Evolutionary conservation across 64 coral and sea anemone species (phyloP), one percentile per base, ranked within the genome.

Genomic region (Stylophora pistillata): DNA sequence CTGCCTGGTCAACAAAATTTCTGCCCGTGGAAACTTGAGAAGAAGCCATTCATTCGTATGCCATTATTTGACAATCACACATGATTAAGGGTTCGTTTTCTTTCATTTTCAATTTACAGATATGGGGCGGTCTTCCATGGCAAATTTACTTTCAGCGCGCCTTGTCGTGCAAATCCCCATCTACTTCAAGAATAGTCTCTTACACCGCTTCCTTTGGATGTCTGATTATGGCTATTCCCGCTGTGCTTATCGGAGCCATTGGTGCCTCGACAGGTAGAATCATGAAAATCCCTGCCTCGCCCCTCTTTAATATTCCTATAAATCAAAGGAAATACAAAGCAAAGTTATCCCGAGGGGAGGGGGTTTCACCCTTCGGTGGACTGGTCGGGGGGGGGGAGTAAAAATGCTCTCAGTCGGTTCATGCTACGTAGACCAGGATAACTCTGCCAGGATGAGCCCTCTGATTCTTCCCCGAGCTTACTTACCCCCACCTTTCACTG

Each of bases 71-170:
- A 47, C 7, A 47, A 73, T 7, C 31, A 52, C 2, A 53, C 1
- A 27, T 5, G 23, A 77, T 20, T 52, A 20, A 77, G 3, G 15
- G 34, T 9, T 10, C 16, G 1, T 85, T 57, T 12, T 18, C 53
- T 88, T 54, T 13, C 14, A 47, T 47, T 47, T 47, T 3, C 37
- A 47, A 47, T 88, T 0, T 53, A 7, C 71, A 94, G 92, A 94
- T 86, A 5, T 94, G 85, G 53, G 92, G 92, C 56, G 87, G 92
- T 23, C 18, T 94, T 75, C 92, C 92, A 58, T 94, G 92, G 92
- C 92, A 94, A 86, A 81, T 89, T 4, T 94, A 94, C 30, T 94
- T 94, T 61, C 92, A 94, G 59, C 87, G 92, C 4, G 87, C 85
- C 2, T 78, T 94, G 72, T 82, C 92, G 20, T 94, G 86, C 18